phyloP scores from a whole-genome alignment of 2,888 invertebrate species.

The Magallana nippona region DNA sequence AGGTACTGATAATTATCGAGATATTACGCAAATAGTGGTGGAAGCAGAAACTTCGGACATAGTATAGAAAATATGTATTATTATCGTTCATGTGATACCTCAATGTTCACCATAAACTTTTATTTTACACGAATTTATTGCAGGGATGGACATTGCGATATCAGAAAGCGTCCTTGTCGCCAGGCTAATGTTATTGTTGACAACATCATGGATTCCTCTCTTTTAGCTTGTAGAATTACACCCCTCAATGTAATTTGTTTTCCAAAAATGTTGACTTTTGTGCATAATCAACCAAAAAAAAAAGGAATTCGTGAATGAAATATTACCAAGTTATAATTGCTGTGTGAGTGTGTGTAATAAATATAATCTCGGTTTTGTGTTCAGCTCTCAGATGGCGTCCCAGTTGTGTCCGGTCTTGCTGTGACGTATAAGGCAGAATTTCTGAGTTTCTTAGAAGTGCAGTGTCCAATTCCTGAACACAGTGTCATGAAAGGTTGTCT shows the following conservation, averaged over 20 bases:
- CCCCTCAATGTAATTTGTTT: not conserved
- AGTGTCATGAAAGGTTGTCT: constrained; percentile 7
- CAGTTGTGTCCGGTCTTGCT: not conserved
- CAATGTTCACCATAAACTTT: not conserved
- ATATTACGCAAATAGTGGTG: no score
- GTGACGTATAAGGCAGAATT: constrained; percentile 38
- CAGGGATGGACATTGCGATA: constrained; percentile 44
- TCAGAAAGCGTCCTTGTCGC: constrained; percentile 21
- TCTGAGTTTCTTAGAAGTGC: constrained; percentile 47
- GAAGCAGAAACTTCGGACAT: no score
- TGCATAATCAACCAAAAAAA: no score
- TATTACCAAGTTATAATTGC: no score
- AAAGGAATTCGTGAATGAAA: no score
- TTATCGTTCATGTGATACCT: no score
- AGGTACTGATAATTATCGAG: no score
- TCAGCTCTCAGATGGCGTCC: not conserved
- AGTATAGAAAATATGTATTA: no score
- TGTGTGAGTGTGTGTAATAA: no score
- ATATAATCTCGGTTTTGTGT: not conserved
- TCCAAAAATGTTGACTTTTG: no score
- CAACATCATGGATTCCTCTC: constrained; percentile 30
- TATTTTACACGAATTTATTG: not conserved
- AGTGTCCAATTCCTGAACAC: constrained; percentile 42
- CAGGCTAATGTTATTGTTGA: constrained; percentile 39
- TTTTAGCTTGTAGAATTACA: constrained; percentile 30